Base-by-base conservation (phyloP, 2,797 vertebrate genomes). In the Buphagus erythrorhynchus region DNA sequence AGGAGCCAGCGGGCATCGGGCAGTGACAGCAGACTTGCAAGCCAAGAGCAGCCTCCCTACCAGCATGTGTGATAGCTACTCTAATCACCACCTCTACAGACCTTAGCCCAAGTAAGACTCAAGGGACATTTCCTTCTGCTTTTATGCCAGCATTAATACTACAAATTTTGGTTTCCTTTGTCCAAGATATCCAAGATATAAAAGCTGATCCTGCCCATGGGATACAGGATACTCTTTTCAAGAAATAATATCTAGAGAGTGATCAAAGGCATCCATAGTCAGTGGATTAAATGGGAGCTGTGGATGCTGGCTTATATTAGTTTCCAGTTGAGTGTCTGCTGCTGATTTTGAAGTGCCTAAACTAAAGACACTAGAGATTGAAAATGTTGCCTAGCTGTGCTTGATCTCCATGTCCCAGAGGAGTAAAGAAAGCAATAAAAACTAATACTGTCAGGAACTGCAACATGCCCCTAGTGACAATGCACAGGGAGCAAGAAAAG, bases 301-400 rank as follows among this genome's bases (percentile, higher is more conserved):
- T 80, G 61, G 49, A 63, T 80, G 61, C 46, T 86, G 79, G 29
- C 36, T 90, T 20, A 13, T 59, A 75, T 40, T 51, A 78, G 62
- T 42, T 85, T 86, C 63, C 42, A 69, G 24, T 66, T 69, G 67
- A 69, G 77, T 88, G 79, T 61, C 46, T 86, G 48, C 71, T 76
- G 63, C 67, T 82, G 89, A 79, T 82, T 87, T 85, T 72, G 48
- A 92, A 76, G 84, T 89, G 86, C 76, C 59, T 93, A 58, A 89
- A 72, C 66, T 86, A 58, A 90, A 67, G 79, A 55, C 48, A 72
- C 20, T 17, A 43, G 46, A 86, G 29, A 33, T 16, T 66, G 51
- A 67, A 88, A 84, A 76, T 24, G 24, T 45, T 81, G 55, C 66
- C 69, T 86, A 51, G 54, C 46, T 88, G 48, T 52, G 55, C 86